Percentiles rank a stretch among this genome's conserved stretches.
phyloP scores from a whole-genome alignment of 2,888 invertebrate genomes.

The Celastrina argiolus region DNA sequence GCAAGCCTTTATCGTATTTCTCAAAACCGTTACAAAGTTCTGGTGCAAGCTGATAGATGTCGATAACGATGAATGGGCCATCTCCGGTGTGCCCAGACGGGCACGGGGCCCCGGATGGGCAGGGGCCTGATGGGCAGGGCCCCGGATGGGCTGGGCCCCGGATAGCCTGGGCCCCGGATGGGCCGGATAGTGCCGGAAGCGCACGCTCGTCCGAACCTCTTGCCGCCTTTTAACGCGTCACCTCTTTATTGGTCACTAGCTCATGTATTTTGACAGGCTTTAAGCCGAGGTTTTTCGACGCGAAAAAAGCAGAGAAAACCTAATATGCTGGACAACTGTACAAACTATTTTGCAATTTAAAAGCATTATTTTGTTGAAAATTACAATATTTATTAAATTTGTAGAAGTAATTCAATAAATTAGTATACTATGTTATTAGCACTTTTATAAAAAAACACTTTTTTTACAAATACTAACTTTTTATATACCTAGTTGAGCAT shows the following conservation, averaged over 20 bases:
- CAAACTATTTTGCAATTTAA: too few species aligned
- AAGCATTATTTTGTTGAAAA: too few species aligned
- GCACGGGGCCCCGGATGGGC: not conserved
- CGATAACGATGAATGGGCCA: slow-evolving; percentile 35
- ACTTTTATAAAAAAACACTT: too few species aligned
- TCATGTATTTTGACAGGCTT: not conserved
- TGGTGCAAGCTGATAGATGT: slow-evolving; percentile 27
- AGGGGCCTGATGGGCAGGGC: not conserved
- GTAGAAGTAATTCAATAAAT: too few species aligned
- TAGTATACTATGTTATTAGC: too few species aligned
- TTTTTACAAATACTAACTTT: too few species aligned
- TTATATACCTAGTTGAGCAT: too few species aligned
- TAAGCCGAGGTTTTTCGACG: not conserved
- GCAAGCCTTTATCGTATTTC: slow-evolving; percentile 8
- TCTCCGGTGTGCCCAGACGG: slow-evolving; percentile 30
- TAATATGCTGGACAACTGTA: too few species aligned
- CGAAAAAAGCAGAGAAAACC: too few species aligned
- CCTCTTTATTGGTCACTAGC: slow-evolving; percentile 14
- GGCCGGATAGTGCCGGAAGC: slow-evolving; percentile 32
- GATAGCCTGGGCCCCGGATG: slow-evolving; percentile 22
- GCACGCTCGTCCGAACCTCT: slow-evolving; percentile 24
- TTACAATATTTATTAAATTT: too few species aligned
- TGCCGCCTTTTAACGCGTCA: slow-evolving; percentile 27
- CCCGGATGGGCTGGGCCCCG: slow-evolving; percentile 6
- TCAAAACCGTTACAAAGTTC: slow-evolving; percentile 20